A percentile compares a stretch with the other conserved stretches of the same genome.
Conservation (phyloP, 2,797 vertebrate genomes). For the Eidolon dupreanum region DNA sequence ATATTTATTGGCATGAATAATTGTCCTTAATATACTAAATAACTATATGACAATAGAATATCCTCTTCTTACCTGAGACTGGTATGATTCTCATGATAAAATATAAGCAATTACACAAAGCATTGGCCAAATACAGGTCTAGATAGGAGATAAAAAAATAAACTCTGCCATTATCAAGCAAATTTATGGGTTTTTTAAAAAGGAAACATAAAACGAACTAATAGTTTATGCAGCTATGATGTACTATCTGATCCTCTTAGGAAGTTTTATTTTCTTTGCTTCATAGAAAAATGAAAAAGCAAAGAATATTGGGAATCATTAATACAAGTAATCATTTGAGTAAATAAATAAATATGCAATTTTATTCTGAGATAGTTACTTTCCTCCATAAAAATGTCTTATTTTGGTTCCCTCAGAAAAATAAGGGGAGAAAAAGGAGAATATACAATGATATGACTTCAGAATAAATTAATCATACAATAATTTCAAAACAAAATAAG, state of each 20-base stretch:
- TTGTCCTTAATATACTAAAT: not conserved
- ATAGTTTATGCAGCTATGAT: not conserved
- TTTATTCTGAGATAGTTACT: slow-evolving; percentile 40
- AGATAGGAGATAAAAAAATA: not conserved
- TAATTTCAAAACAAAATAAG: slow-evolving; percentile 41
- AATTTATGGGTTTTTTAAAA: not conserved
- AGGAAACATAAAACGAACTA: not conserved
- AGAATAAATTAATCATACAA: slow-evolving; percentile 50
- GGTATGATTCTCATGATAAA: not conserved
- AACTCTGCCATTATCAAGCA: not conserved
- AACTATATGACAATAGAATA: not conserved
- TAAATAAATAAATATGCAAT: slow-evolving; percentile 40
- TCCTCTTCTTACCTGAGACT: not conserved
- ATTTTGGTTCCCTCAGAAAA: not conserved
- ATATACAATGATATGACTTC: not conserved
- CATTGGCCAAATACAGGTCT: not conserved
- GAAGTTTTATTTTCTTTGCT: slow-evolving; percentile 44
- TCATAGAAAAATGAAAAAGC: not conserved
- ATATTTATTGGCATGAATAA: not conserved
- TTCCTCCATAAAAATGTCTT: slow-evolving; percentile 7
- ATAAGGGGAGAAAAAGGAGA: not conserved
- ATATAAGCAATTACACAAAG: not conserved
- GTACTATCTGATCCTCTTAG: not conserved
- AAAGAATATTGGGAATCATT: not conserved
- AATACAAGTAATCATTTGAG: slow-evolving; percentile 28